Conservation (phyloP, 64 coral and sea anemone species). For the Astreopora myriophthalma region DNA sequence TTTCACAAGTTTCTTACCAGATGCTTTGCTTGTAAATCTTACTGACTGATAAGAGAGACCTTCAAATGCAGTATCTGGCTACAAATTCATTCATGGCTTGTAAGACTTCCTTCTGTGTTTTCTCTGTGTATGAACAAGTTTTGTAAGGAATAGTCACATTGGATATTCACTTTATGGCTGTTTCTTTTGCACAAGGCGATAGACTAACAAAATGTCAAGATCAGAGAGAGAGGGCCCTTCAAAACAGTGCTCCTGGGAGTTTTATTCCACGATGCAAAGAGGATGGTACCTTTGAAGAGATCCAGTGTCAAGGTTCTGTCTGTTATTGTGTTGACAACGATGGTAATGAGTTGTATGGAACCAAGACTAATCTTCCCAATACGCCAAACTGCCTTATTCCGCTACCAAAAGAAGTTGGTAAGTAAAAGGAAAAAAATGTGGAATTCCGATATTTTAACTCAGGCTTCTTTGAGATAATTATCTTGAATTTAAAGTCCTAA, state of each 20-base stretch:
- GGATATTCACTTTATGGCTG: not conserved
- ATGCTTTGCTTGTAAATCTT: no score
- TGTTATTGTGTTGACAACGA: conserved; percentile 88
- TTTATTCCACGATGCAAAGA: conserved; percentile 79
- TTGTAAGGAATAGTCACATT: no score
- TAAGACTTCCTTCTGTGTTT: no score
- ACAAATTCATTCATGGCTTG: no score
- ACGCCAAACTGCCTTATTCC: conserved; percentile 50
- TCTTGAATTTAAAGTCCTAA: no score
- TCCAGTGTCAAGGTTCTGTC: conserved; percentile 75
- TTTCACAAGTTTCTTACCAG: no score
- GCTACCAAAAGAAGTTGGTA: not conserved
- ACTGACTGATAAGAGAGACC: no score
- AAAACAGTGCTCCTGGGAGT: conserved; percentile 39
- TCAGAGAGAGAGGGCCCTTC: conserved; percentile 42
- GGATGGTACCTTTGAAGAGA: conserved; percentile 65
- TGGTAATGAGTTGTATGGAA: conserved; percentile 65
- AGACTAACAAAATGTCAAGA: conserved; percentile 57
- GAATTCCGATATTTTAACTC: no score
- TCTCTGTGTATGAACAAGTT: no score
- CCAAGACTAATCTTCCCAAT: conserved; percentile 32
- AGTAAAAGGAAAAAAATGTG: no score
- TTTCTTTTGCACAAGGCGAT: not conserved
- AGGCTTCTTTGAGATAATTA: no score
- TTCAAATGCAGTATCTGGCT: no score